Evolutionary conservation across 1,140 invertebrate genomes (phyloP).

Genomic region (Physella acuta): DNA sequence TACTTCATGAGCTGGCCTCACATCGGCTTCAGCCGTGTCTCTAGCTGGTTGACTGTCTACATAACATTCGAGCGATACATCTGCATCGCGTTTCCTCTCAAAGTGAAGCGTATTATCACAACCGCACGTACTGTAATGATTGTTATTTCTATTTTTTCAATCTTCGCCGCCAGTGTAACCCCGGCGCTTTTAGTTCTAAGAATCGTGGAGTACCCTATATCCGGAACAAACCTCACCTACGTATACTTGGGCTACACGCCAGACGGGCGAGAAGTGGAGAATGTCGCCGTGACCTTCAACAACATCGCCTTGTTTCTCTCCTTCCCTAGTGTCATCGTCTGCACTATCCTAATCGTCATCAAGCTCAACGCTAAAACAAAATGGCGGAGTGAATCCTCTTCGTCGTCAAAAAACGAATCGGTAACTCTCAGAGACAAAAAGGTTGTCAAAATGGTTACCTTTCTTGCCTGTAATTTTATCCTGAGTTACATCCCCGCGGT

Average conservation of each 20-base stretch:
- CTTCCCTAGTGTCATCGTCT: neutral
- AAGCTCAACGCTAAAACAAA: neutral
- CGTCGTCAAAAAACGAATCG: neutral
- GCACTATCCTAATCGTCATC: neutral
- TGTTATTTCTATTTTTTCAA: neutral
- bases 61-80: constrained; percentile 16
- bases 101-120: constrained; percentile 1
- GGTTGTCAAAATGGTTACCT: neutral
- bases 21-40: neutral
- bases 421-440: neutral
- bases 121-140: neutral
- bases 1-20: neutral
- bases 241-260: neutral
- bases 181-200: neutral
- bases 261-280: neutral
- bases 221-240: neutral
- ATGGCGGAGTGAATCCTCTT: neutral
- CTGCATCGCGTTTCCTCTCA: constrained; percentile 8
- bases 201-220: neutral
- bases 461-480: neutral
- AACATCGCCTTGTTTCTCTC: neutral
- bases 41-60: constrained; percentile 10
- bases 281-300: neutral
- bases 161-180: neutral
- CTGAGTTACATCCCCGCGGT: neutral